phyloP scores from a whole-genome alignment of 2,888 invertebrate species.

The Coremacera marginata region DNA sequence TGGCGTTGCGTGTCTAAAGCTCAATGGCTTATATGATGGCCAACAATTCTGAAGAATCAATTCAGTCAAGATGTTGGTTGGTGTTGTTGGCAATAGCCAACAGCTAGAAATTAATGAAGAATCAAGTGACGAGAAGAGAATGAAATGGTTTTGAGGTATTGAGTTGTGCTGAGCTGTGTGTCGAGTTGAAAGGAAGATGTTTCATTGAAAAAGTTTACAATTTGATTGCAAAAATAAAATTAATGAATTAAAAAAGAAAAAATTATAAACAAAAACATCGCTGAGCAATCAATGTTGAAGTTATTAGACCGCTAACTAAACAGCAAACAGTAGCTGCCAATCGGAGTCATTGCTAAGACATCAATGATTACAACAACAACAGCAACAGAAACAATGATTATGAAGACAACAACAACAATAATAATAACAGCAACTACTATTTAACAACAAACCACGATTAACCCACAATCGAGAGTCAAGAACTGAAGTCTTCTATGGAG shows the following conservation, averaged over 20 bases:
- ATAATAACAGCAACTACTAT: constrained; percentile 15
- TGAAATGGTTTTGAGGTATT: not conserved
- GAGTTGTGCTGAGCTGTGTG: not conserved
- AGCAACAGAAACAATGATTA: constrained; percentile 23
- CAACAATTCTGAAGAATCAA: constrained; percentile 10
- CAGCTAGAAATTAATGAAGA: constrained; percentile 6
- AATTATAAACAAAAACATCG: constrained; percentile 44
- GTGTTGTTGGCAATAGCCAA: constrained; percentile 18
- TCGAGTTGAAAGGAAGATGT: constrained; percentile 24
- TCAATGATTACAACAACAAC: constrained; percentile 37
- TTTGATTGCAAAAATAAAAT: not conserved
- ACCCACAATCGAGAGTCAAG: constrained; percentile 17
- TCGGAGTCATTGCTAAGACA: constrained; percentile 38
- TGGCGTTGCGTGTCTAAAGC: constrained; percentile 30
- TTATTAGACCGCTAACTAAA: constrained; percentile 59
- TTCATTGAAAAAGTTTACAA: not conserved
- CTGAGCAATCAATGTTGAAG: constrained; percentile 59
- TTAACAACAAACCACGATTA: constrained; percentile 24
- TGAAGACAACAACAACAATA: constrained; percentile 31
- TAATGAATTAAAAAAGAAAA: not conserved
- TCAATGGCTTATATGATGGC: constrained; percentile 22
- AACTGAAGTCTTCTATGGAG: not conserved
- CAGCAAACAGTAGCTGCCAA: constrained; percentile 29
- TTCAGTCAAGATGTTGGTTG: constrained; percentile 17
- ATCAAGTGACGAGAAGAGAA: constrained; percentile 15